These are phyloP conservation scores for Ceratitis capitata DNA, from an alignment of 1,140 invertebrate genomes.

Conservation along the genomic window DNA sequence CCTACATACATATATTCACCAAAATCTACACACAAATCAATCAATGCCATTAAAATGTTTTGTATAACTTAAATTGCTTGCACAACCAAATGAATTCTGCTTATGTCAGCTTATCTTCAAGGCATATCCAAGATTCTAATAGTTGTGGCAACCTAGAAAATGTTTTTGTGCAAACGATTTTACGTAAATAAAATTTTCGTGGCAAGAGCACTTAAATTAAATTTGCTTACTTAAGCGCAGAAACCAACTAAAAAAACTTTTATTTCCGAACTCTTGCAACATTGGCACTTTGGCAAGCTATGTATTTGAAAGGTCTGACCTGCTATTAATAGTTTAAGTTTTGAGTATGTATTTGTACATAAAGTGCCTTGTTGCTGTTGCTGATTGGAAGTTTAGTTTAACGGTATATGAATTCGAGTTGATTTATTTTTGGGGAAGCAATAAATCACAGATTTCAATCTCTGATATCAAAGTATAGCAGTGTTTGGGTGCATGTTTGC, in stretches of 20 bases:
- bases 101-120: neutral
- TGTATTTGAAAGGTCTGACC: neutral
- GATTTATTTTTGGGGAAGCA: conserved; percentile 8
- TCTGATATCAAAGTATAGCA: neutral
- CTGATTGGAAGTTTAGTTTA: conserved; percentile 9
- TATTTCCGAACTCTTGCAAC: neutral
- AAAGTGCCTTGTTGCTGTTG: neutral
- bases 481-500: no score
- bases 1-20: neutral
- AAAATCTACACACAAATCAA: neutral
- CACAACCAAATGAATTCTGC: neutral
- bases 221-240: neutral
- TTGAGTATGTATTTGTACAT: neutral
- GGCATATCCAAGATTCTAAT: neutral
- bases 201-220: conserved; percentile 1
- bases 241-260: conserved; percentile 5
- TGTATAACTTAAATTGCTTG: neutral
- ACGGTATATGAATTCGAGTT: conserved; percentile 8
- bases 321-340: neutral
- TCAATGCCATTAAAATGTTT: neutral
- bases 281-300: conserved; percentile 1
- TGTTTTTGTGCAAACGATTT: neutral
- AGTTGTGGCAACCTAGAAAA: neutral
- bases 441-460: conserved; percentile 21
- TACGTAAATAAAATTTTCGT: neutral